Evolutionary conservation across 2,113 vertebrate genomes (phyloP).

Genomic region (Psilopogon haemacephalus): DNA sequence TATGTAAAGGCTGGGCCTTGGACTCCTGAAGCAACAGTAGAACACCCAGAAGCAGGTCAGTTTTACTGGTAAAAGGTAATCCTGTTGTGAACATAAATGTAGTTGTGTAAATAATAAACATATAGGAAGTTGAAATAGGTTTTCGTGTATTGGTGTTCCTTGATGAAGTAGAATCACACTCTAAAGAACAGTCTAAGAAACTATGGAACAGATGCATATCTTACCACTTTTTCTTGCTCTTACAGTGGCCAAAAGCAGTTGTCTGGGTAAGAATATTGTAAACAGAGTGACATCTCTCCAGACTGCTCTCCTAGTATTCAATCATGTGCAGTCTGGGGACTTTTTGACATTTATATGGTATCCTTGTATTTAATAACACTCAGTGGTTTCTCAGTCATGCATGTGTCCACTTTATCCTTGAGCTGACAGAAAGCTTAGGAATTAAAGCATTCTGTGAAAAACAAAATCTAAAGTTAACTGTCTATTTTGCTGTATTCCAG

Average conservation of each 20-base stretch:
- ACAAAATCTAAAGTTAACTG: background rate
- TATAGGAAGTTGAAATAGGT: background rate
- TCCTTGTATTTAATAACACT: background rate
- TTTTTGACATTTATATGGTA: background rate
- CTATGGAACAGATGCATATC: background rate
- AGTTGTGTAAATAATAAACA: background rate
- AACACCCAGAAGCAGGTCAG: slow-evolving; percentile 93
- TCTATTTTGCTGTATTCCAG: background rate
- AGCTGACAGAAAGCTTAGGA: background rate
- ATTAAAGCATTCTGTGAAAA: background rate
- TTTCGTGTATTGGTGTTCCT: background rate
- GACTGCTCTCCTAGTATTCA: background rate
- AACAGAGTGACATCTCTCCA: background rate
- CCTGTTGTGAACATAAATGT: background rate
- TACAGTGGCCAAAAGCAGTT: background rate
- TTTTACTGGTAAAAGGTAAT: background rate
- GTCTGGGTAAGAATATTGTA: background rate
- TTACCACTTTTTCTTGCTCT: background rate
- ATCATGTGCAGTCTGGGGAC: background rate
- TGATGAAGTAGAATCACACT: background rate
- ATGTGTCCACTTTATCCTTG: background rate
- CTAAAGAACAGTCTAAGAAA: background rate
- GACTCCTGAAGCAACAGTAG: slow-evolving; percentile 93
- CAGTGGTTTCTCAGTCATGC: background rate
- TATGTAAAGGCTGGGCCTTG: slow-evolving; percentile 97